Evolutionary conservation across 2,113 vertebrate genomes (phyloP).

Genomic region (Haplochromis vanheusdeni): DNA sequence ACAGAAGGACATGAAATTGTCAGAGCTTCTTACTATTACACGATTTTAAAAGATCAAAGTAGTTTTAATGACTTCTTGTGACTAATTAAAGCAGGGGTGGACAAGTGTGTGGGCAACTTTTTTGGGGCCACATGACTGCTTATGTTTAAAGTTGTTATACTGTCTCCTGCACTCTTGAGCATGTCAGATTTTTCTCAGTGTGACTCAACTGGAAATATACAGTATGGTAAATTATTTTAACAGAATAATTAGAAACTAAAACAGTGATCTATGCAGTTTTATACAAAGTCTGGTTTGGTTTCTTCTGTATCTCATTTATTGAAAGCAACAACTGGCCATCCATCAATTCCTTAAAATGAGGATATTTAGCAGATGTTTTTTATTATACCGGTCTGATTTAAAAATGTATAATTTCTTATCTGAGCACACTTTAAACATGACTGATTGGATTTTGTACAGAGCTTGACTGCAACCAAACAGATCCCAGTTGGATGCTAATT

Average conservation of each 20-base stretch:
- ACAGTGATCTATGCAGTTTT: neutral
- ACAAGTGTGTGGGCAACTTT: neutral
- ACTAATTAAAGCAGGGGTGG: neutral
- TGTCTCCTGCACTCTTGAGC: neutral
- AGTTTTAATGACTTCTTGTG: neutral
- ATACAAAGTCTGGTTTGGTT: neutral
- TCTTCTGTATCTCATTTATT: neutral
- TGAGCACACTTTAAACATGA: neutral
- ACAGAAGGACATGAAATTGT: neutral
- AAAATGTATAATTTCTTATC: neutral
- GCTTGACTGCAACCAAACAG: neutral
- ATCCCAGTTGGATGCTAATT: slow-evolving; percentile 21
- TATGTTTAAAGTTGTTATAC: neutral
- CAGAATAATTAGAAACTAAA: neutral
- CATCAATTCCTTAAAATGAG: neutral
- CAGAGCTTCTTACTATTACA: neutral
- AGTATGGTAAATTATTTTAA: neutral
- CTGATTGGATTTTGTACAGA: neutral
- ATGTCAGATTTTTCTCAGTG: neutral
- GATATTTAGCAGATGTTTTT: neutral
- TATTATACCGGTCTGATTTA: neutral
- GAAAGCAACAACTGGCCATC: neutral
- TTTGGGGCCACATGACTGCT: neutral
- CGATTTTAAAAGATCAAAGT: neutral
- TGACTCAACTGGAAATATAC: neutral